Conservation (phyloP, 1,140 invertebrate genomes). For the fruit fly (Drosophila melanogaster) region Release_6_plus_ISO1_MT NT_033779.5:14078001-14078500, state of each 20-base stretch:
- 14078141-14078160: conserved; percentile 20
- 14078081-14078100: conserved; percentile 62
- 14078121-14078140: conserved; percentile 51
- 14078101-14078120: conserved; percentile 58
- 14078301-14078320: neutral
- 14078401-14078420: no score
- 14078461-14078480: no score
- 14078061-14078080: conserved; percentile 28
- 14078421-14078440: no score
- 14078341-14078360: neutral
- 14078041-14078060: conserved; percentile 54
- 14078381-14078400: no score
- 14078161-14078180: conserved; percentile 43
- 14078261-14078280: neutral
- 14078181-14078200: conserved; percentile 51
- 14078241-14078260: neutral
- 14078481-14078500: no score
- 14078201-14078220: conserved; percentile 36
- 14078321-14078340: neutral
- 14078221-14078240: conserved; percentile 35
- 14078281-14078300: conserved; percentile 31
- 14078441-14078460: no score
- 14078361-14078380: no score
- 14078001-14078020: conserved; percentile 48
- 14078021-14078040: conserved; percentile 18